Evolutionary conservation across 2,113 vertebrate genomes (phyloP), one percentile per base, ranked within the genome.

Genomic region (Campylomormyrus tamandua): DNA sequence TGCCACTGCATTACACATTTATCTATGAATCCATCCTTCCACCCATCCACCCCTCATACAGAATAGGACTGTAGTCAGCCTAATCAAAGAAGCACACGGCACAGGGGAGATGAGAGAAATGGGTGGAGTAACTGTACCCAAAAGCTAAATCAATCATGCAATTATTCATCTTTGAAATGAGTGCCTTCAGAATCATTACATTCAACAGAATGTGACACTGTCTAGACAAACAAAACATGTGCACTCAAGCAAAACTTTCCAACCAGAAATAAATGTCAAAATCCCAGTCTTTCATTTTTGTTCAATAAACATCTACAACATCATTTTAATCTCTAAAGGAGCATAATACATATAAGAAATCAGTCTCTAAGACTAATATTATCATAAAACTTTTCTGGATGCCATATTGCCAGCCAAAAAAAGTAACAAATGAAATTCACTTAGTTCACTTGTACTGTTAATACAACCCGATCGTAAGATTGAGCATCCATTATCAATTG

Each of bases 401-500:
- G 66, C 66, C 66, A 35, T 74, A 15, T 31, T 74, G 66, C 66
- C 35, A 80, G 35, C 52, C 62, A 74, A 42, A n/a, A 48, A 46
- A n/a, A 45, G 39, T 4, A 84, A 27, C 45, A 83, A 24, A 83
- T 17, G 35, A 83, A 24, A 83, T 45, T 45, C 35, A 42, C 77
- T 19, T 35, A 80, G 35, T 83, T 46, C 80, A 84, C 6, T 11
- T 5, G 35, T 15, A 80, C 83, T 24, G 19, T 84, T 24, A 84
- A n/a, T 45, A 45, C 24, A 84, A n/a, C 35, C 80, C 24, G 45
- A 84, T 9, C 1, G 3, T 48, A 48, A 48, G 9, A 84, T 48
- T 24, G 19, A 48, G 88, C 89, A 84, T 31, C 83, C 83, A 84
- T 80, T 70, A 80, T 80, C 31, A 80, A 80, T 42, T 19, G 74